Percentiles rank a stretch among this genome's conserved stretches.
Conservation (phyloP, 2,113 vertebrate genomes). For the Gymnocephalus cernua region DNA sequence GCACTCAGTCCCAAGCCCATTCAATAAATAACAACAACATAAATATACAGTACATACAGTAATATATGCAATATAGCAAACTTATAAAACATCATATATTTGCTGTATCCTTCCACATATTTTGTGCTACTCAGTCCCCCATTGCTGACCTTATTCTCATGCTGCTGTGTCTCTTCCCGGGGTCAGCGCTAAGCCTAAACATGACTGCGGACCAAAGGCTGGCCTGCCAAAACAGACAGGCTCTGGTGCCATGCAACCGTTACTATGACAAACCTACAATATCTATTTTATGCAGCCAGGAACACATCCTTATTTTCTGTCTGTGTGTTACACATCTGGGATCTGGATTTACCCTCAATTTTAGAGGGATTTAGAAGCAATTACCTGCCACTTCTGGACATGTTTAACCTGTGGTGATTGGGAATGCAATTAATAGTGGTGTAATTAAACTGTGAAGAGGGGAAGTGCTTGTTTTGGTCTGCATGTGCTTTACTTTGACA, state of each 20-base stretch:
- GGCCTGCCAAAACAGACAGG: constrained; percentile 62
- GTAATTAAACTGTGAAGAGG: constrained; percentile 5
- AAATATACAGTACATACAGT: not conserved
- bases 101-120: not conserved
- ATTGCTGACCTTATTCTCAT: constrained; percentile 60
- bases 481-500: constrained; percentile 1
- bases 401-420: constrained; percentile 19
- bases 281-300: constrained; percentile 43
- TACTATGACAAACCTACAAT: constrained; percentile 50
- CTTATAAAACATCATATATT: not conserved
- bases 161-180: constrained; percentile 29
- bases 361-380: constrained; percentile 59
- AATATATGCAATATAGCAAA: not conserved
- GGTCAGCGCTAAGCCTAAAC: constrained; percentile 64
- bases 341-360: constrained; percentile 55
- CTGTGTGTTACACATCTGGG: constrained; percentile 54
- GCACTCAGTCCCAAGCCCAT: too few species aligned
- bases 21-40: not conserved
- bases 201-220: constrained; percentile 61
- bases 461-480: constrained; percentile 14
- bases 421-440: constrained; percentile 6
- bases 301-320: constrained; percentile 32
- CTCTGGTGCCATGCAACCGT: constrained; percentile 53
- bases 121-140: not conserved
- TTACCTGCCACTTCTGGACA: constrained; percentile 51